phyloP scores from a whole-genome alignment of 2,888 invertebrate genomes.

The Netelia virgata region DNA sequence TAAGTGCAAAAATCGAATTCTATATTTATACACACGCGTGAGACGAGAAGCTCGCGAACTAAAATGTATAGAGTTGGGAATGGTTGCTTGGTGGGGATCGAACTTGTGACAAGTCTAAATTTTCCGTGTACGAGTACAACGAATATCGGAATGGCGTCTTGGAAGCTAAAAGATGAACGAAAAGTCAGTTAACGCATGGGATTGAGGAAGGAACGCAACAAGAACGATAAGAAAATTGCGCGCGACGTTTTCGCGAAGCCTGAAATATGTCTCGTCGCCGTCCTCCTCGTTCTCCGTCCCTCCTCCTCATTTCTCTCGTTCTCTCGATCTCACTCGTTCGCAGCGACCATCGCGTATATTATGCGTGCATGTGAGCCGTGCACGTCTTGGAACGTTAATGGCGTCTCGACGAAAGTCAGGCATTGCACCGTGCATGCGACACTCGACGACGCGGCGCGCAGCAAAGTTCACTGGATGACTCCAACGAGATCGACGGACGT shows the following conservation, averaged over 20 bases:
- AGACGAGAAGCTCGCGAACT: conserved; percentile 51
- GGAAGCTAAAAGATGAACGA: conserved; percentile 11
- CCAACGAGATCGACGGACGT: conserved; percentile 20
- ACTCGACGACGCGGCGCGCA: not conserved
- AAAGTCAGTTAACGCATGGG: conserved; percentile 28
- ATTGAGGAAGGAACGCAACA: conserved; percentile 29
- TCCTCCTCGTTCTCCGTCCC: conserved; percentile 3
- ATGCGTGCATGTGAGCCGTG: not conserved
- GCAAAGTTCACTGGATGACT: conserved; percentile 20
- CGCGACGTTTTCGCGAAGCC: conserved; percentile 39
- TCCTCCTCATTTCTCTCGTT: not conserved
- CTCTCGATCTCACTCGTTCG: conserved; percentile 17
- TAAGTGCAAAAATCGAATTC: conserved; percentile 62
- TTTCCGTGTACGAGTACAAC: conserved; percentile 43
- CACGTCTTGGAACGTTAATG: conserved; percentile 21
- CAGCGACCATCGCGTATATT: not conserved
- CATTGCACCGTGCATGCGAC: conserved; percentile 6
- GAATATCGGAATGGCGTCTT: conserved; percentile 45
- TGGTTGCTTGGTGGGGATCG: conserved; percentile 38
- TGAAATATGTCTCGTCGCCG: conserved; percentile 18
- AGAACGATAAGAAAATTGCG: conserved; percentile 59
- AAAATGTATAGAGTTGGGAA: conserved; percentile 13
- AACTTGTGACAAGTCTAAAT: conserved; percentile 64
- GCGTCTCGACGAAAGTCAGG: conserved; percentile 4
- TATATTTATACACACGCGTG: conserved; percentile 56